phyloP scores from a whole-genome alignment of 1,140 invertebrate species.

The Neodiprion virginianus region DNA sequence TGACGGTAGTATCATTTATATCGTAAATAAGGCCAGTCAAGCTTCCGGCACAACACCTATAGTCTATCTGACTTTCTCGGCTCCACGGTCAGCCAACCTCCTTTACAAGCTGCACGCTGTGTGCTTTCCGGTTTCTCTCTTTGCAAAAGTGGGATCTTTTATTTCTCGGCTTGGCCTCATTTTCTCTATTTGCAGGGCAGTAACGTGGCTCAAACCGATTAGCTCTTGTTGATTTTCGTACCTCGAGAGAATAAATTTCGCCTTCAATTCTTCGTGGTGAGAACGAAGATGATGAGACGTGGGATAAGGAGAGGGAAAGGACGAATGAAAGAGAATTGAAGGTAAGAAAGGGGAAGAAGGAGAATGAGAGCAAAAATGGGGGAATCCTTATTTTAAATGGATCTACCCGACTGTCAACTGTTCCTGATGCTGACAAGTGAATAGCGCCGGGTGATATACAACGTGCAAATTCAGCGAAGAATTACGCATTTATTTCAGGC shows the following conservation, averaged over 20 bases:
- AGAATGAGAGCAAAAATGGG: background rate
- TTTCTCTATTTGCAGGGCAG: background rate
- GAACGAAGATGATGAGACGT: background rate
- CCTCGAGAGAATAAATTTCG: background rate
- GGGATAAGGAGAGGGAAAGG: too few relatives aligned
- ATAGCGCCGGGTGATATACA: slow-evolving; percentile 1
- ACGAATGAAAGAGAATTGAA: background rate
- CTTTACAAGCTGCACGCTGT: background rate
- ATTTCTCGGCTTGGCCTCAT: too few relatives aligned
- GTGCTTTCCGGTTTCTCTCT: background rate
- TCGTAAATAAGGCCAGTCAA: background rate
- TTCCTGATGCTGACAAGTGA: slow-evolving; percentile 1
- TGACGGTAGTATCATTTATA: background rate
- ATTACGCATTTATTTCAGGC: slow-evolving; percentile 4
- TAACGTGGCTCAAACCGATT: background rate
- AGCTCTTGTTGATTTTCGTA: background rate
- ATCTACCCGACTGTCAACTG: background rate
- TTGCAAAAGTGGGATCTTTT: background rate
- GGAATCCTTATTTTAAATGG: background rate
- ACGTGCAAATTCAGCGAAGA: slow-evolving; percentile 7
- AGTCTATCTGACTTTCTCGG: background rate
- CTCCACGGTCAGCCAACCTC: too few relatives aligned
- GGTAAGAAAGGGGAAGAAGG: background rate
- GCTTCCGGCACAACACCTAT: background rate
- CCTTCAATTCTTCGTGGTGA: background rate